Evolutionary conservation across 2,113 vertebrate genomes (phyloP).

Genomic region (Dermatemys mawii): DNA sequence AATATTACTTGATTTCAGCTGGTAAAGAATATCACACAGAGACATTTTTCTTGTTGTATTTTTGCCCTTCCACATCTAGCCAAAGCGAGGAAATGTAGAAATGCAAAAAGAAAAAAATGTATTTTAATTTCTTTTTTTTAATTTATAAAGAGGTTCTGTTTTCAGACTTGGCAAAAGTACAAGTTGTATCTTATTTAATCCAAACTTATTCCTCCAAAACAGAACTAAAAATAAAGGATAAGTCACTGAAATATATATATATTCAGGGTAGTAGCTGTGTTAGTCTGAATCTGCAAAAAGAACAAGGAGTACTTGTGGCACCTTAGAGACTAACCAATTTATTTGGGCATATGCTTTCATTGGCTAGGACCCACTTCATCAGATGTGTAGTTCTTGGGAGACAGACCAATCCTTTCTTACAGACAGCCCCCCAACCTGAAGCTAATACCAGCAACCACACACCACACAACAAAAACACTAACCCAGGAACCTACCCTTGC

Average conservation of each 20-base stretch:
- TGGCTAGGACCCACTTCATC: no score
- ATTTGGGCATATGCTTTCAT: no score
- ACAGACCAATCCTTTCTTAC: no score
- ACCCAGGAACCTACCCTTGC: no score
- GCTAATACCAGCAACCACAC: no score
- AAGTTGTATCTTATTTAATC: not conserved
- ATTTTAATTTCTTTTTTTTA: not conserved
- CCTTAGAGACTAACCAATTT: no score
- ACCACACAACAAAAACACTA: no score
- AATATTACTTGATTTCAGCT: not conserved
- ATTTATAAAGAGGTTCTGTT: not conserved
- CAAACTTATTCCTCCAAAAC: not conserved
- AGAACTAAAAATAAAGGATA: not conserved
- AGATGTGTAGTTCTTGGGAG: no score
- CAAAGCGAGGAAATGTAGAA: not conserved
- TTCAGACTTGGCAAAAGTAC: not conserved
- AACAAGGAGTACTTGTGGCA: no score
- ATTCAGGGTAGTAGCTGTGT: no score
- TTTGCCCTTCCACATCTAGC: not conserved
- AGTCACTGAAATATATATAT: not conserved
- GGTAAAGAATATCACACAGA: not conserved
- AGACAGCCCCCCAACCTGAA: no score
- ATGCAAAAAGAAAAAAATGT: not conserved
- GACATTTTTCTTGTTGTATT: not conserved
- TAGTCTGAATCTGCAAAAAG: no score